Percentiles rank a stretch among this genome's conserved stretches.
These are phyloP conservation scores for Anseranas semipalmata DNA, from an alignment of 2,113 vertebrate genomes.

Conservation along the genomic window DNA sequence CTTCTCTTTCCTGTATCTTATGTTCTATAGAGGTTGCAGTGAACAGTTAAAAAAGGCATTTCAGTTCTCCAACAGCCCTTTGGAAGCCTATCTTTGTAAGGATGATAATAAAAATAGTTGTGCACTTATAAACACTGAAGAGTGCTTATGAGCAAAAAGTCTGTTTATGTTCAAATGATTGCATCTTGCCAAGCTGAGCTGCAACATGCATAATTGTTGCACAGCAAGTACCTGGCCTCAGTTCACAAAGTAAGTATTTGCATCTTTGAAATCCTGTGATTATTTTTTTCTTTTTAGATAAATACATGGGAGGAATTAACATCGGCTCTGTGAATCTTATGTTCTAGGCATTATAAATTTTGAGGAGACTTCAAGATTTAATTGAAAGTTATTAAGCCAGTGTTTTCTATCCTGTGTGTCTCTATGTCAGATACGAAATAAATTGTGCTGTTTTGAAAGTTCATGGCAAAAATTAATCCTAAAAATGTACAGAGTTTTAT, in stretches of 20 bases:
- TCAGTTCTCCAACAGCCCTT: neutral
- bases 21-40: neutral
- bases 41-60: neutral
- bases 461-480: neutral
- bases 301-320: neutral
- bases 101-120: neutral
- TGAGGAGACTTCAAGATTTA: neutral
- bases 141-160: neutral
- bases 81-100: accelerated
- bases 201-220: neutral
- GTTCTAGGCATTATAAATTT: neutral
- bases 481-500: neutral
- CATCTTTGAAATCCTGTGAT: neutral
- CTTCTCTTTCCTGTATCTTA: neutral
- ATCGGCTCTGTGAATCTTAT: neutral
- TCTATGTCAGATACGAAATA: neutral
- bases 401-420: neutral
- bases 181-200: neutral
- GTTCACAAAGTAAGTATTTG: neutral
- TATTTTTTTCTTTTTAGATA: neutral
- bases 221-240: neutral
- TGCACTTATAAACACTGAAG: neutral
- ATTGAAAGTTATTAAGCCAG: neutral
- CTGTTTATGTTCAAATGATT: neutral
- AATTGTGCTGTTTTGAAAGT: neutral